Evolutionary conservation across 2,888 invertebrate genomes (phyloP), one percentile per base, ranked within the genome.

Genomic region (Caenorhabditis virilis): DNA sequence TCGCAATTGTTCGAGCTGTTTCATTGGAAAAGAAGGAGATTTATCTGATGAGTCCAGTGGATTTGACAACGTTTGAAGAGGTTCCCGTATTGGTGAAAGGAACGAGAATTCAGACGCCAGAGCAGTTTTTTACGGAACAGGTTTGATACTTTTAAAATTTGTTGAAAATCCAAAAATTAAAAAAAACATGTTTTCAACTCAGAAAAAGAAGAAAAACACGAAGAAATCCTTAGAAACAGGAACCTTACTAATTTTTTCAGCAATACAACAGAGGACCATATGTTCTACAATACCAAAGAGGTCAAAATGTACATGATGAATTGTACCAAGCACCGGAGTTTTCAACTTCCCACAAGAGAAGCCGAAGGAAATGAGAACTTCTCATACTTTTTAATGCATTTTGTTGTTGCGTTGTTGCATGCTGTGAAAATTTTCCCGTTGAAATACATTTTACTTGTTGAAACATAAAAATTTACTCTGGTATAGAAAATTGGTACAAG

Each of bases 61-160:
- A 64, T 45, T 27, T 64, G 30, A 26, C 39, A 5, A 35, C 50
- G 16, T 33, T 64, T 1, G 54, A 51, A 15, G 64, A 58, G 39
- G 38, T 54, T 0, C 64, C 64, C 2, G 2, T 64, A 2, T 39
- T 64, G n/a, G 64, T 64, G 7, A 16, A 57, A 50, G 64, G 64
- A 36, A 51, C 55, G 50, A 30, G 64, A 7, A 58, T 64, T 26
- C 49, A 64, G 15, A 50, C 54, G 1, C 64, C 64, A 3, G 22
- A 43, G 0, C 48, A 52, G 46, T 47, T 64, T 25, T 58, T 47
- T 46, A 54, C 58, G 13, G 23, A 48, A 15, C 45, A 64, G 27
- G 64, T 63, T 11, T 50, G 52, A 2, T 23, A 23, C 25, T n/a
- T 1, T 38, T 30, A 18, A 25, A 15, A 26, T 18, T 35, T 49